phyloP scores from a whole-genome alignment of 2,888 invertebrate species.

The Hartigia nigra region DNA sequence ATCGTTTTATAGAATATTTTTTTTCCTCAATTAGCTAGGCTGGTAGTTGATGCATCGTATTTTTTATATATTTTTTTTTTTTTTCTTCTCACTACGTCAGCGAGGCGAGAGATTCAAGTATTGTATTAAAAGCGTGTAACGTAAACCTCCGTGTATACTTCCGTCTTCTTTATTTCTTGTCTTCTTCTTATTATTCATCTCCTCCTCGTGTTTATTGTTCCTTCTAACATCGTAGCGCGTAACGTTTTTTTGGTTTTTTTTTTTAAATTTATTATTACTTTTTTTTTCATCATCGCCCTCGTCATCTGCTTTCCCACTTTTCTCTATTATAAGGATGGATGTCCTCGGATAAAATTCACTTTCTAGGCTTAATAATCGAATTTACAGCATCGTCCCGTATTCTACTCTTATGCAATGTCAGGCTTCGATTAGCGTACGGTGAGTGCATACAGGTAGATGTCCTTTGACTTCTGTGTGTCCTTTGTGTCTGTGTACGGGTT shows the following conservation, averaged over 20 bases:
- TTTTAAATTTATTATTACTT: conserved; percentile 9
- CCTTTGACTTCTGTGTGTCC: not conserved
- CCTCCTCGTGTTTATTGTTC: conserved; percentile 12
- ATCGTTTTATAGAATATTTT: conserved; percentile 34
- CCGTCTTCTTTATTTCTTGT: conserved; percentile 9
- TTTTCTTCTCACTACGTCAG: conserved; percentile 46
- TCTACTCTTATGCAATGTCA: conserved; percentile 23
- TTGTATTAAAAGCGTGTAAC: conserved; percentile 51
- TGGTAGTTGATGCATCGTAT: conserved; percentile 43
- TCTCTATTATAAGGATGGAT: conserved; percentile 19
- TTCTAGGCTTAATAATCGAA: conserved; percentile 27
- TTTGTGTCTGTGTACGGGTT: not conserved
- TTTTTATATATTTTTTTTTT: conserved; percentile 22
- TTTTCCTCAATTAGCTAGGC: conserved; percentile 41
- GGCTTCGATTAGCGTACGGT: conserved; percentile 23
- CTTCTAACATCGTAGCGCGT: conserved; percentile 26
- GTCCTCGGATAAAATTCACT: conserved; percentile 22
- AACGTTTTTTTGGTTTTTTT: conserved; percentile 12
- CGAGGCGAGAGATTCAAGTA: conserved; percentile 54
- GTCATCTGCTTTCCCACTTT: not conserved
- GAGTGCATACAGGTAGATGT: conserved; percentile 18
- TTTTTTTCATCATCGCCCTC: not conserved
- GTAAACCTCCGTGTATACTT: conserved; percentile 38
- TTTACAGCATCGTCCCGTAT: conserved; percentile 11
- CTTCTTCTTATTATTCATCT: not conserved